Evolutionary conservation across 2,888 invertebrate genomes (phyloP), one percentile per base, ranked within the genome.

Genomic region (Trilocha varians): DNA sequence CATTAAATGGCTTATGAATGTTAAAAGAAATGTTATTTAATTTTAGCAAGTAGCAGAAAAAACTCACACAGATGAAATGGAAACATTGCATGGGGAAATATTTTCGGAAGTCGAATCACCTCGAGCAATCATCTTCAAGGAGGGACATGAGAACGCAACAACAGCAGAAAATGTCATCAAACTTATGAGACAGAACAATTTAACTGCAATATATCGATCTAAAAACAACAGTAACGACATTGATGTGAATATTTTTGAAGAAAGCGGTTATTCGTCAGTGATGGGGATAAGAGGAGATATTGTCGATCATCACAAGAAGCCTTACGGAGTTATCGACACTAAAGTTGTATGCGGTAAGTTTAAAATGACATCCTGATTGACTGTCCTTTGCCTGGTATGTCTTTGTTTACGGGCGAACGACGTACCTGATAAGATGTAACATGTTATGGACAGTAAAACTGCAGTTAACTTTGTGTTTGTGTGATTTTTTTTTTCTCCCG

Each of bases 271-370:
- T 42, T 77, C 74, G 73, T 60, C 73, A 1, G 70, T 70, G 6
- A 51, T 79, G 5, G 85, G 84, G 13, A 70, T 73, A 1, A 59
- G 85, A 9, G 83, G 82, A 1, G 85, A 85, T 45, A 64, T 84
- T 32, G 70, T 70, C 8, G 56, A 55, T 11, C 48, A 57, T 14
- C 46, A 67, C 35, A 72, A 62, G 43, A 53, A 67, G 50, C 61
- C 78, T 1, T 84, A 85, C 38, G 89, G 90, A 36, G 77, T 88
- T 40, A 87, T 89, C 46, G 89, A 89, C 49, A 87, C 87, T 2
- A 88, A 89, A 66, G 70, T 88, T 41, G 64, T 87, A 13, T 65
- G 70, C 44, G 83, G 87, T 74, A 66, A 78, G 78, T 60, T 40
- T 32, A 34, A n/a, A 41, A 32, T 44, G 6, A 9, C 6, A 38